Evolutionary conservation across 1,140 invertebrate genomes (phyloP), one percentile per base, ranked within the genome.

Genomic region (Leptonema lineaticorne): DNA sequence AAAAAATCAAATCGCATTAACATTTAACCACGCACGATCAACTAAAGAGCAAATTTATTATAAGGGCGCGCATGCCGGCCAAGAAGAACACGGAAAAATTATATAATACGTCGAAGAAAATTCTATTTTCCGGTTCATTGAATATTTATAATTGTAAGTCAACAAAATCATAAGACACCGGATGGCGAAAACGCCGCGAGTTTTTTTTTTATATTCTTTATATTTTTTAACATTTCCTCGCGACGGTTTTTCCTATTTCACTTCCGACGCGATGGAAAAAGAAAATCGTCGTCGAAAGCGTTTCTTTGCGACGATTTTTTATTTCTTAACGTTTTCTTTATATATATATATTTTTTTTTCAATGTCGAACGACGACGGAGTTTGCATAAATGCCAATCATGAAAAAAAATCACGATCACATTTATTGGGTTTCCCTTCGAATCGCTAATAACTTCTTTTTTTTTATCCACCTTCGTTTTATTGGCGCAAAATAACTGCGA

Each of bases 101-200:
- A 53, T 53, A 53, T 53, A n/a, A n/a, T 18, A 24, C 50, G 50
- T 26, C 5, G 28, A 37, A 45, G 26, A n/a, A n/a, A 62, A 26
- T 41, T 41, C 59, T 27, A 62, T 62, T 62, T 62, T 53, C 41
- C 62, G 33, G 62, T 46, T 64, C 62, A 64, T 64, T 33, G 62
- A 64, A 64, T 64, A 64, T 64, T 64, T 64, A 64, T 64, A 64
- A 64, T 64, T 64, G 46, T 64, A 50, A 64, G 62, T 64, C 41
- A 48, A 64, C 62, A 64, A 48, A 64, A 64, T 64, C 45, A 27
- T 45, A 37, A 62, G 37, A 33, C 29, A 14, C 29, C n/a, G 26
- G 58, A 60, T 33, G 29, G 58, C 28, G 22, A 60, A 41, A 16
- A 20, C 59, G 56, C 14, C n/a, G 16, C n/a, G n/a, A n/a, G n/a